phyloP scores from a whole-genome alignment of 2,797 vertebrate genomes.

The Psittacula derbiana region DNA sequence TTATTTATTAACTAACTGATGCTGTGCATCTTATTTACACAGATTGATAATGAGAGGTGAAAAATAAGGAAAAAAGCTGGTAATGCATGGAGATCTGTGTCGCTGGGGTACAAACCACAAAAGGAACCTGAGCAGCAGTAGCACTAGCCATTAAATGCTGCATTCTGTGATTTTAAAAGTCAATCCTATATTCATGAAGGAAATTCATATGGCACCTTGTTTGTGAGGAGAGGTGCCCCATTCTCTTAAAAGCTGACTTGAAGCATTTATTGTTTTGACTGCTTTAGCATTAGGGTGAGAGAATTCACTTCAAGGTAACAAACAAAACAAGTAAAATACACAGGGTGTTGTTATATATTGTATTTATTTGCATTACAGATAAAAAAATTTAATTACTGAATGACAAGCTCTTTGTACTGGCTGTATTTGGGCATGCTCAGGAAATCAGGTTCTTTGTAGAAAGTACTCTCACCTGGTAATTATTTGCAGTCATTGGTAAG shows the following conservation, averaged over 20 bases:
- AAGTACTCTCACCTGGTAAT: not conserved
- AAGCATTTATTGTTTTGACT: conserved; percentile 16
- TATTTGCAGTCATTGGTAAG: not conserved
- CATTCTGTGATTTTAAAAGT: conserved; percentile 28
- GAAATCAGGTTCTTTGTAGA: not conserved
- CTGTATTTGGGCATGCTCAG: not conserved
- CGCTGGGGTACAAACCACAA: not conserved
- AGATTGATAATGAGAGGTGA: not conserved
- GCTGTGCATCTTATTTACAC: conserved; percentile 28
- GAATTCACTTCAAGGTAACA: not conserved
- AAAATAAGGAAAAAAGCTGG: not conserved
- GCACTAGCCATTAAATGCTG: not conserved
- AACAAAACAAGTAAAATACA: not conserved
- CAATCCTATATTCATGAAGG: conserved; percentile 19
- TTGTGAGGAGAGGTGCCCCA: not conserved
- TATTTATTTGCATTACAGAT: not conserved
- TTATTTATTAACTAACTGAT: conserved; percentile 27
- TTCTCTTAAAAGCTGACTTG: not conserved
- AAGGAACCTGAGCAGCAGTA: conserved; percentile 1
- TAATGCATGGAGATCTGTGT: not conserved
- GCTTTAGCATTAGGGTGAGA: not conserved
- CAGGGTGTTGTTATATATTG: not conserved
- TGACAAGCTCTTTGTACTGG: not conserved
- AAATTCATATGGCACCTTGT: conserved; percentile 14
- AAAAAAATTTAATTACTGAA: not conserved